Evolutionary conservation across 2,888 invertebrate genomes (phyloP).

Genomic region (Tipula confusa): DNA sequence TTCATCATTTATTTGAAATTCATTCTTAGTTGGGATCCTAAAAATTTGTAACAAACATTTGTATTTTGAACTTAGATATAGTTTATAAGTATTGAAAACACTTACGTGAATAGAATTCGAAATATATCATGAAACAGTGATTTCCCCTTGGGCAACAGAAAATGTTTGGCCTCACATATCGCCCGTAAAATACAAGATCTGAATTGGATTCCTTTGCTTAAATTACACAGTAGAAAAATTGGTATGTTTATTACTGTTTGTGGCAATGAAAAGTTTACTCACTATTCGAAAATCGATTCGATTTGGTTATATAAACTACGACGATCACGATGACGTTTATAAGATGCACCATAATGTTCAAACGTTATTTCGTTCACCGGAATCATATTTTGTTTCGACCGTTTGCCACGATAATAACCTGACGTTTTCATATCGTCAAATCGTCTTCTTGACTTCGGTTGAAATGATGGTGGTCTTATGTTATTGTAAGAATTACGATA

Average conservation of each 20-base stretch:
- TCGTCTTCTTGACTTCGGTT: neutral
- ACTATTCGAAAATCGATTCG: neutral
- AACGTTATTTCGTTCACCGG: neutral
- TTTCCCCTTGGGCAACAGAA: slow-evolving; percentile 56
- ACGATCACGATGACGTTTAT: neutral
- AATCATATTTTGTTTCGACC: neutral
- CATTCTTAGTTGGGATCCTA: slow-evolving; percentile 1
- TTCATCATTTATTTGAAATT: neutral
- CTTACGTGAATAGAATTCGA: slow-evolving; percentile 60
- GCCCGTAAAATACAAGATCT: slow-evolving; percentile 58
- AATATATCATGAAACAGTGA: slow-evolving; percentile 65
- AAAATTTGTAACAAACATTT: neutral
- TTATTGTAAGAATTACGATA: neutral
- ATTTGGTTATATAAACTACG: neutral
- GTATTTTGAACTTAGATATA: too few species aligned
- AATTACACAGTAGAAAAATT: neutral
- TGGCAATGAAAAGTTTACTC: neutral
- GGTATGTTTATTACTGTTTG: neutral
- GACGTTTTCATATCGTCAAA: neutral
- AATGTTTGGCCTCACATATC: slow-evolving; percentile 61
- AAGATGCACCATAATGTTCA: neutral
- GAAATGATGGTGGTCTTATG: neutral
- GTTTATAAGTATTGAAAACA: slow-evolving; percentile 35
- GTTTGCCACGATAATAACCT: neutral
- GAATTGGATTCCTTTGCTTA: neutral